Evolutionary conservation across 1,140 invertebrate genomes (phyloP).

Genomic region (Scaptomyza montana): DNA sequence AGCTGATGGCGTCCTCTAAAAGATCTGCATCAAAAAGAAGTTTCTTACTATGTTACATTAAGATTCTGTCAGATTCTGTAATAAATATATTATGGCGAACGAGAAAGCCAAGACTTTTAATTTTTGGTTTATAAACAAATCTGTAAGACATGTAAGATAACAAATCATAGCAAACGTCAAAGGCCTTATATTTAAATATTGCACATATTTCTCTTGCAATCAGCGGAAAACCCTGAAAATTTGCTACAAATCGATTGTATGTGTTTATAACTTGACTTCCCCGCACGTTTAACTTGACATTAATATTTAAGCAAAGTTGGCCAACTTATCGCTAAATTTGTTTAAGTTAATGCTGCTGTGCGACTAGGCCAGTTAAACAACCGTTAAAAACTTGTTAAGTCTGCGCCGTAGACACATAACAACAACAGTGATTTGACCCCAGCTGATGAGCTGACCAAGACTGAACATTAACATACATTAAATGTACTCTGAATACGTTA

Average conservation of each 20-base stretch:
- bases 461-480: constrained; percentile 72
- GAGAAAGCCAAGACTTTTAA: too few relatives aligned
- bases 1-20: too few relatives aligned
- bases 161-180: too few relatives aligned
- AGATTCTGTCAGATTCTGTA: too few relatives aligned
- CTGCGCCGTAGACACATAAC: constrained; percentile 5
- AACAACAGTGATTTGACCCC: constrained; percentile 27
- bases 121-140: too few relatives aligned
- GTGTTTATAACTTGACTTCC: constrained; percentile 5
- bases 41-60: too few relatives aligned
- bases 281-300: constrained; percentile 38
- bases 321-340: constrained; percentile 31
- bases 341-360: constrained; percentile 17
- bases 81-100: too few relatives aligned
- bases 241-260: not conserved
- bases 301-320: constrained; percentile 28
- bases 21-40: too few relatives aligned
- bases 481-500: constrained; percentile 30
- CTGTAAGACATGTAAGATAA: too few relatives aligned
- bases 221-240: constrained; percentile 20
- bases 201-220: too few relatives aligned
- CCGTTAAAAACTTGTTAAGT: constrained; percentile 20
- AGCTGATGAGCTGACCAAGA: constrained; percentile 29
- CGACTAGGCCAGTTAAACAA: constrained; percentile 8
- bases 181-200: too few relatives aligned